Evolutionary conservation across 2,888 invertebrate genomes (phyloP).

Genomic region (Aspidiotus destructor): DNA sequence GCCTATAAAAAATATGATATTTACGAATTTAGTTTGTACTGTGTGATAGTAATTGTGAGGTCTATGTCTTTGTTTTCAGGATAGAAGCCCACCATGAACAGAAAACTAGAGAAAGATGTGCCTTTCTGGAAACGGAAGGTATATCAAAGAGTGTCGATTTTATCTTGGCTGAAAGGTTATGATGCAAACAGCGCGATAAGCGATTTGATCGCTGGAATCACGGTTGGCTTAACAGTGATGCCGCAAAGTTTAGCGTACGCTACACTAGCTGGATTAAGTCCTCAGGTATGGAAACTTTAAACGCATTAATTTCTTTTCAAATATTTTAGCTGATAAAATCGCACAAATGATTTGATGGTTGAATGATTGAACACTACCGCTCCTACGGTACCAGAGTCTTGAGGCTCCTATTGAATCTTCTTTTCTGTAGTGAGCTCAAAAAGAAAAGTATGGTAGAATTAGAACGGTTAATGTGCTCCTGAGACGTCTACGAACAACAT

Average conservation of each 20-base stretch:
- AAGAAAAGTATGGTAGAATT: too few relatives aligned
- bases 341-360: neutral
- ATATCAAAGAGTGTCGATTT: slow-evolving; percentile 51
- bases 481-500: too few relatives aligned
- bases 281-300: slow-evolving; percentile 52
- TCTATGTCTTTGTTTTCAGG: too few relatives aligned
- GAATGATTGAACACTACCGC: too few relatives aligned
- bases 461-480: too few relatives aligned
- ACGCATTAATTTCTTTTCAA: neutral
- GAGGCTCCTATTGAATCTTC: too few relatives aligned
- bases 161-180: slow-evolving; percentile 67
- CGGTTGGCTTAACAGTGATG: slow-evolving; percentile 85
- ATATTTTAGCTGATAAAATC: neutral
- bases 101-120: neutral
- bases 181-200: slow-evolving; percentile 64
- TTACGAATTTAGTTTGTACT: too few relatives aligned
- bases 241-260: slow-evolving; percentile 90
- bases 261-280: slow-evolving; percentile 73
- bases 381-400: too few relatives aligned
- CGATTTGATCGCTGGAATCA: slow-evolving; percentile 82
- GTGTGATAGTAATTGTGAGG: too few relatives aligned
- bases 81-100: too few relatives aligned
- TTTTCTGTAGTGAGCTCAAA: too few relatives aligned
- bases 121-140: slow-evolving; percentile 22
- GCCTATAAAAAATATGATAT: too few relatives aligned